Evolutionary conservation across 1,140 invertebrate genomes (phyloP).

Genomic region (Zaprionus nigranus): DNA sequence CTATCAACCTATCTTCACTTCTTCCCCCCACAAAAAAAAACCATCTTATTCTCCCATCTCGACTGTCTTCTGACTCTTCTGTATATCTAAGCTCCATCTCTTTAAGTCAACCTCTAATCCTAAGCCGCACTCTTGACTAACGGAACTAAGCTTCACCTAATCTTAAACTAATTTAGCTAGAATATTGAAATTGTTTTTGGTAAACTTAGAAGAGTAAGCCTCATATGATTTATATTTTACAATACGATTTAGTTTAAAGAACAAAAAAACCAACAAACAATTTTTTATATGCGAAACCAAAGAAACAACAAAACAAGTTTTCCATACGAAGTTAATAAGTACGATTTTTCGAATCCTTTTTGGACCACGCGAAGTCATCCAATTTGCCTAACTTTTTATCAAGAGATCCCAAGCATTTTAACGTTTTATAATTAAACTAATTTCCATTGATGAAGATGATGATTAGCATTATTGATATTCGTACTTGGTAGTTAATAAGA

Average conservation of each 20-base stretch:
- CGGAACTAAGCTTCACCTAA: slow-evolving; percentile 55
- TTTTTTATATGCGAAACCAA: slow-evolving; percentile 46
- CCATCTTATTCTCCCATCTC: slow-evolving; percentile 55
- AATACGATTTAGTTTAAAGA: slow-evolving; percentile 39
- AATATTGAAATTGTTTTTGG: slow-evolving; percentile 79
- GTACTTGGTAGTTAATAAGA: slow-evolving; percentile 38
- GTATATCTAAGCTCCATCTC: slow-evolving; percentile 44
- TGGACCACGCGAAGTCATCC: slow-evolving; percentile 47
- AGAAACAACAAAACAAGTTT: slow-evolving; percentile 76
- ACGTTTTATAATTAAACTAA: slow-evolving; percentile 46
- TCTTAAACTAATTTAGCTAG: slow-evolving; percentile 72
- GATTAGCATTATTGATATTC: slow-evolving; percentile 39
- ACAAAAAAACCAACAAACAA: slow-evolving; percentile 24
- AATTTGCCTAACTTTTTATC: slow-evolving; percentile 43
- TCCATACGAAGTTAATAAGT: slow-evolving; percentile 56
- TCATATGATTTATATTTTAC: slow-evolving; percentile 42
- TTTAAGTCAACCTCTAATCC: slow-evolving; percentile 50
- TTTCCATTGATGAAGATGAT: slow-evolving; percentile 1
- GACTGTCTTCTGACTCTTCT: slow-evolving; percentile 67
- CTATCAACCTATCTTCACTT: slow-evolving; percentile 61
- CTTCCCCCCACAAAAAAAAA: slow-evolving; percentile 19
- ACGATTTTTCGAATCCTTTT: slow-evolving; percentile 58
- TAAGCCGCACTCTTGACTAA: slow-evolving; percentile 48
- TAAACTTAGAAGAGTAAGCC: slow-evolving; percentile 45
- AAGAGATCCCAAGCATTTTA: slow-evolving; percentile 47